These are phyloP conservation scores for Lithobates pipiens DNA, from an alignment of 2,797 vertebrate species.

Conservation along the genomic window DNA sequence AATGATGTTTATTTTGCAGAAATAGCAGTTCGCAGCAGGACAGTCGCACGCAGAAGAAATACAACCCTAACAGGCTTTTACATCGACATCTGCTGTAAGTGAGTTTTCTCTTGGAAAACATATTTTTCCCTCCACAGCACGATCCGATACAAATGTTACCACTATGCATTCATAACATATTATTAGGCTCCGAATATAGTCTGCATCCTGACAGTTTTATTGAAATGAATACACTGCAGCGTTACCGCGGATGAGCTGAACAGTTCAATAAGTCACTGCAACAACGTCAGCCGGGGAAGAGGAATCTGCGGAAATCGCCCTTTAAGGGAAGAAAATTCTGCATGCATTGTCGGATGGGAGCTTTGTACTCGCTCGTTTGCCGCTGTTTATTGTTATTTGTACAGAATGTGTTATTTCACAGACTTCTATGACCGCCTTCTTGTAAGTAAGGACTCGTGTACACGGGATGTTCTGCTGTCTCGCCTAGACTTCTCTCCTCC, in stretches of 20 bases:
- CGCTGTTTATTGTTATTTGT: too few species aligned
- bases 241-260: constrained; percentile 50
- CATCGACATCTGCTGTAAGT: background rate
- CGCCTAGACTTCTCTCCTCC: too few species aligned
- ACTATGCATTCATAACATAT: constrained; percentile 18
- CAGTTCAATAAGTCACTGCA: constrained; percentile 55
- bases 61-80: background rate
- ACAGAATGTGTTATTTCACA: too few species aligned
- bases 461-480: too few species aligned
- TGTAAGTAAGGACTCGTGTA: too few species aligned
- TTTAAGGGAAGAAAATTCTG: constrained; percentile 22
- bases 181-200: constrained; percentile 34
- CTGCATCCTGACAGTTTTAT: constrained; percentile 51
- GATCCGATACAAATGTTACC: constrained; percentile 35
- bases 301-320: constrained; percentile 27
- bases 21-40: background rate
- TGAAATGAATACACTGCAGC: constrained; percentile 54
- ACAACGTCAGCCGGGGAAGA: constrained; percentile 21
- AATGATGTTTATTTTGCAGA: too few species aligned
- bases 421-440: too few species aligned
- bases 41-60: background rate
- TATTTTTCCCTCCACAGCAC: background rate
- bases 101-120: constrained; percentile 2
- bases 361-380: background rate
- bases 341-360: background rate